Evolutionary conservation across 2,113 vertebrate genomes (phyloP).

Genomic region (Puffinus mauretanicus): DNA sequence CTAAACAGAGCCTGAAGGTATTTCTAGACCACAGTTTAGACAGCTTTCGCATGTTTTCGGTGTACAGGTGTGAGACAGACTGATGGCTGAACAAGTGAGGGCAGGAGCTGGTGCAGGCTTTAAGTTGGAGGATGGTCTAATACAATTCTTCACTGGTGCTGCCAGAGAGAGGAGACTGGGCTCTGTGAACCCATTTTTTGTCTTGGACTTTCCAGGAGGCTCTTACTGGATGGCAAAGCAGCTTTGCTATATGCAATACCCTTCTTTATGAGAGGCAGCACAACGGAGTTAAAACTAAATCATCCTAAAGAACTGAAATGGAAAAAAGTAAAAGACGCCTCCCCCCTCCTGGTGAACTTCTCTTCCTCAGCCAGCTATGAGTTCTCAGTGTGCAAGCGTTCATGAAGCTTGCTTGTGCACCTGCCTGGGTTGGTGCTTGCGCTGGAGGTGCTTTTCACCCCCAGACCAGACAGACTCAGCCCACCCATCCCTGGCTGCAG

Average conservation of each 20-base stretch:
- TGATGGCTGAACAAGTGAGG: neutral
- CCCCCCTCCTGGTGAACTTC: neutral
- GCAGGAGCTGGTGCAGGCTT: neutral
- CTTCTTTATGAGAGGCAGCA: neutral
- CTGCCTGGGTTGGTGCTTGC: neutral
- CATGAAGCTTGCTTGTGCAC: neutral
- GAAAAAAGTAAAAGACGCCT: neutral
- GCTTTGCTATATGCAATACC: neutral
- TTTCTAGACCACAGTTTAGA: neutral
- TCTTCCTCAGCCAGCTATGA: neutral
- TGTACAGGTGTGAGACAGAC: neutral
- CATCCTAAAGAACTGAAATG: neutral
- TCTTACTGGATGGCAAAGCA: neutral
- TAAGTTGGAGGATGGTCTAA: neutral
- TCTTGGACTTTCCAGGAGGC: neutral
- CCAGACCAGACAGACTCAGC: neutral
- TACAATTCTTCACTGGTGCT: neutral
- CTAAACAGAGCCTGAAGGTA: neutral
- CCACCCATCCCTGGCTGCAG: neutral
- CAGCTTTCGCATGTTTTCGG: neutral
- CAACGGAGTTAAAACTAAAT: neutral
- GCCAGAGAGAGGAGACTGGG: neutral
- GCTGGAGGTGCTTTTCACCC: neutral
- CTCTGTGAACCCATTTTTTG: neutral
- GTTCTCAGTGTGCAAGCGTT: neutral